Conservation (phyloP, 2,888 invertebrate species). For the Dexiosoma caninum region DNA sequence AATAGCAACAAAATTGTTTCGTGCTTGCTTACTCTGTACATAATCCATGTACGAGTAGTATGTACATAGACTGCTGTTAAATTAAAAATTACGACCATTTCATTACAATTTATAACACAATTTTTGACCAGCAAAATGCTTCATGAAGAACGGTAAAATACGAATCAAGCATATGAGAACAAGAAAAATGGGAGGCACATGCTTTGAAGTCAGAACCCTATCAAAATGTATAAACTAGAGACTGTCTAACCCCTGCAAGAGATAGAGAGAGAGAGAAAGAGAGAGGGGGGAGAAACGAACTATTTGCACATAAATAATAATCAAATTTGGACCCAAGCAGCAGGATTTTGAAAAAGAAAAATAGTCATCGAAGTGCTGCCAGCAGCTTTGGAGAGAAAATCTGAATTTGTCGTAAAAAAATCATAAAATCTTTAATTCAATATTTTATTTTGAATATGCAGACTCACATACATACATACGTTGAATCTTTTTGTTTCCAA, state of each 20-base stretch:
- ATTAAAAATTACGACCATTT: slow-evolving; percentile 65
- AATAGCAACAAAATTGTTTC: not conserved
- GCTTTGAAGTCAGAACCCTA: not conserved
- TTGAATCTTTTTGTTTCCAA: no score
- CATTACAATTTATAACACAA: slow-evolving; percentile 65
- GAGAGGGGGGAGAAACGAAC: not conserved
- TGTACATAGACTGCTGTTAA: slow-evolving; percentile 20
- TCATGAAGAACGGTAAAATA: slow-evolving; percentile 8
- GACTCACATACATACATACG: no score
- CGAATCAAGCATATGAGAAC: not conserved
- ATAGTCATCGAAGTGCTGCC: no score
- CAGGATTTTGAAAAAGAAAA: no score
- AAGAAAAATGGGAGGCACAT: not conserved
- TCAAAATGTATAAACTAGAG: not conserved
- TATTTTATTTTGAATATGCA: no score
- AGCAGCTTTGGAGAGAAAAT: no score
- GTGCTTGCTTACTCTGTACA: slow-evolving; percentile 5
- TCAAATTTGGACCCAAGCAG: not conserved
- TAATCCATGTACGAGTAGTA: not conserved
- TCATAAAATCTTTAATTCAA: no score
- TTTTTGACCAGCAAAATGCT: not conserved
- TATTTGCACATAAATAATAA: not conserved
- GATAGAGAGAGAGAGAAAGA: no score
- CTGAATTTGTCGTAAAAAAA: no score
- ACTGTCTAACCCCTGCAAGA: not conserved